phyloP scores from a whole-genome alignment of 2,888 invertebrate genomes.

The Orthosia cruda region DNA sequence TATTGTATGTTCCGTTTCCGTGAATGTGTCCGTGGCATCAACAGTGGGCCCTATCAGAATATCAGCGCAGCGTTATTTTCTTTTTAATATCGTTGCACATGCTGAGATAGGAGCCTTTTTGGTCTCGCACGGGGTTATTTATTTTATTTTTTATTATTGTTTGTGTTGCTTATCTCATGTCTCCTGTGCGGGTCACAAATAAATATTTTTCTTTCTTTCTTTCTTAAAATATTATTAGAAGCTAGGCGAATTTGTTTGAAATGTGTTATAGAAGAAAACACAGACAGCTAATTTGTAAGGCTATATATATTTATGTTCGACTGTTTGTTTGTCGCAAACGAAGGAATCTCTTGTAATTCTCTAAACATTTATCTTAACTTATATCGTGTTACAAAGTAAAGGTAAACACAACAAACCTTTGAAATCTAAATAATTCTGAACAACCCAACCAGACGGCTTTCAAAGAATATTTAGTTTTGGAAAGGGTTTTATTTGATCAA shows the following conservation, averaged over 20 bases:
- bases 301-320: conserved; percentile 1
- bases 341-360: conserved; percentile 32
- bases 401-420: conserved; percentile 33
- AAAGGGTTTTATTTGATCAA: conserved; percentile 21
- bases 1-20: no score
- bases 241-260: neutral
- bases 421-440: conserved; percentile 39
- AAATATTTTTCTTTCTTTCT: no score
- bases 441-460: conserved; percentile 9
- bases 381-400: conserved; percentile 44
- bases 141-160: no score
- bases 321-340: conserved; percentile 21
- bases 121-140: no score
- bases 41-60: no score
- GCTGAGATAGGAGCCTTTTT: no score
- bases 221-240: no score
- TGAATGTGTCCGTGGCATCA: no score
- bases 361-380: conserved; percentile 33
- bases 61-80: no score
- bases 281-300: neutral
- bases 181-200: no score
- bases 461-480: conserved; percentile 9
- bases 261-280: neutral
- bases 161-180: no score
- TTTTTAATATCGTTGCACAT: no score